Conservation (phyloP, 2,113 vertebrate genomes). For the Psilopsiagon aurifrons region DNA sequence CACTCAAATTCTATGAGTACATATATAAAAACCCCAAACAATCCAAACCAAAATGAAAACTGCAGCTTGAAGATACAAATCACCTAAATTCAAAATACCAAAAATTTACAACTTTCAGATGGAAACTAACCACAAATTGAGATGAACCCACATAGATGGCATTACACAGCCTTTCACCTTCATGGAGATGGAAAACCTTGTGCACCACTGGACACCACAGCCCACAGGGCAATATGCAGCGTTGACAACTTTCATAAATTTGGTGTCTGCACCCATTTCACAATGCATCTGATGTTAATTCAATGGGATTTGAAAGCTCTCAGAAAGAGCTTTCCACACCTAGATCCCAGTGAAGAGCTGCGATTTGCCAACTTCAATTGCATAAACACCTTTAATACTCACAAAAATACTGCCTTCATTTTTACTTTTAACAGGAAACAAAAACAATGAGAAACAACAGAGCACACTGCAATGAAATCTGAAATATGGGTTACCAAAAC, state of each 20-base stretch:
- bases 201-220: background rate
- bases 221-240: background rate
- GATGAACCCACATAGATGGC: background rate
- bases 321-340: background rate
- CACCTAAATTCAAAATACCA: background rate
- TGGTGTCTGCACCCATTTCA: background rate
- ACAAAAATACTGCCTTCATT: background rate
- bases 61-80: background rate
- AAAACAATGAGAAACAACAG: constrained; percentile 24
- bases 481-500: background rate
- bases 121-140: background rate
- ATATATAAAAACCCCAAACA: background rate
- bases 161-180: background rate
- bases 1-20: background rate
- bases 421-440: background rate
- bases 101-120: background rate
- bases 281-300: background rate
- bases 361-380: background rate
- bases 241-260: background rate
- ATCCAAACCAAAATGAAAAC: background rate
- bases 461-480: background rate
- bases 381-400: background rate
- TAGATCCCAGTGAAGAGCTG: background rate
- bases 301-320: background rate
- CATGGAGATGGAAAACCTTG: background rate